Evolutionary conservation across 2,888 invertebrate genomes (phyloP).

Genomic region (Drosophila kuntzei): DNA sequence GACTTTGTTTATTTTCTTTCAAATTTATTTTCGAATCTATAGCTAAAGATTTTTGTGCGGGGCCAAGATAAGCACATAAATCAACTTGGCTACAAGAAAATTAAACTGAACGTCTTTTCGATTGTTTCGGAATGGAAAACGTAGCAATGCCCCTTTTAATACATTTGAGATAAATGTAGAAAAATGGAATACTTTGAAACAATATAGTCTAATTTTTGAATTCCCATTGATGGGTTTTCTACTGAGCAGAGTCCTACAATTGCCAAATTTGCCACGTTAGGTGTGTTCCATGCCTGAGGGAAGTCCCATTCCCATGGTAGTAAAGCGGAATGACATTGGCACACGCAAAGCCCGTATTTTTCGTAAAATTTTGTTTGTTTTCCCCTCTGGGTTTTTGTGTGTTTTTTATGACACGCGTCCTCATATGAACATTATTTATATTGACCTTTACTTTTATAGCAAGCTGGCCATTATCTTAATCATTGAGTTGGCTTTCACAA

Average conservation of each 20-base stretch:
- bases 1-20: conserved; percentile 59
- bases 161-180: neutral
- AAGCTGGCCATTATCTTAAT: conserved; percentile 52
- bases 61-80: conserved; percentile 57
- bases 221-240: neutral
- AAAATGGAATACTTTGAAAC: neutral
- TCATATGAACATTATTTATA: conserved; percentile 62
- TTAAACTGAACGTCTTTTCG: neutral
- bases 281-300: conserved; percentile 15
- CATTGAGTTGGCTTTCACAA: conserved; percentile 24
- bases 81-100: conserved; percentile 31
- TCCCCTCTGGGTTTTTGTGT: conserved; percentile 2
- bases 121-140: conserved; percentile 12
- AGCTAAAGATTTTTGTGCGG: conserved; percentile 1
- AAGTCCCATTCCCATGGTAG: neutral
- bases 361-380: conserved; percentile 21
- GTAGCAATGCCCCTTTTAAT: conserved; percentile 21
- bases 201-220: too few relatives aligned
- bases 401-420: conserved; percentile 52
- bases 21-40: conserved; percentile 38
- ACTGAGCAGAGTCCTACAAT: neutral
- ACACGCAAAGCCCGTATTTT: conserved; percentile 63
- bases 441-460: conserved; percentile 62
- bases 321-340: conserved; percentile 37
- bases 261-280: conserved; percentile 9